Conservation (phyloP, 2,797 vertebrate species). For the Erpetoichthys calabaricus region DNA sequence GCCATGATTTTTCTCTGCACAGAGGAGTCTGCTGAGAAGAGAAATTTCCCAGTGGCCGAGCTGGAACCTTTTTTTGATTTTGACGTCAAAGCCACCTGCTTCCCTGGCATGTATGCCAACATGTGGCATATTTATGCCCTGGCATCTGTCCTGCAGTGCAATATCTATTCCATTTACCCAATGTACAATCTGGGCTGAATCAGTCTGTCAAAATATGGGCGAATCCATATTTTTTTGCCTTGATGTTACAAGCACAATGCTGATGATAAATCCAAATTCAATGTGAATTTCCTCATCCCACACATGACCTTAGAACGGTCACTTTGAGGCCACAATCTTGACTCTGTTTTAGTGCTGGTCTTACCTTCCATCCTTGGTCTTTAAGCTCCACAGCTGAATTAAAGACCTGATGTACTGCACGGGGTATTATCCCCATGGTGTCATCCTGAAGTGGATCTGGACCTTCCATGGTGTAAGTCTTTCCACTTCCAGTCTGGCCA, state of each 20-base stretch:
- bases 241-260: too few species aligned
- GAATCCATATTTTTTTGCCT: too few species aligned
- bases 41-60: constrained; percentile 63
- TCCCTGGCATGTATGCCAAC: constrained; percentile 78
- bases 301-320: too few species aligned
- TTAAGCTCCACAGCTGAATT: constrained; percentile 42
- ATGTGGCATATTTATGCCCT: constrained; percentile 93
- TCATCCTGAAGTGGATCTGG: constrained; percentile 29
- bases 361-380: constrained; percentile 65
- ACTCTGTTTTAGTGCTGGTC: too few species aligned
- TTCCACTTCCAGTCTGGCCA: constrained; percentile 79
- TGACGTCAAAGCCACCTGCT: constrained; percentile 87
- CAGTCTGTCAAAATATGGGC: too few species aligned
- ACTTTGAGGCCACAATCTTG: too few species aligned
- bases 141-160: constrained; percentile 71
- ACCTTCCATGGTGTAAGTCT: constrained; percentile 86
- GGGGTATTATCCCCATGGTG: constrained; percentile 62
- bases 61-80: constrained; percentile 89
- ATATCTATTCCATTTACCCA: constrained; percentile 89
- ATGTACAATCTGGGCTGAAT: too few species aligned
- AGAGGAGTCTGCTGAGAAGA: constrained; percentile 79
- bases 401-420: constrained; percentile 69
- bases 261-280: too few species aligned
- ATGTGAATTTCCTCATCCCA: too few species aligned
- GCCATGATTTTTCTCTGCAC: constrained; percentile 80